Evolutionary conservation across 2,797 vertebrate species (phyloP).

Genomic region (Eulemur albifrons): DNA sequence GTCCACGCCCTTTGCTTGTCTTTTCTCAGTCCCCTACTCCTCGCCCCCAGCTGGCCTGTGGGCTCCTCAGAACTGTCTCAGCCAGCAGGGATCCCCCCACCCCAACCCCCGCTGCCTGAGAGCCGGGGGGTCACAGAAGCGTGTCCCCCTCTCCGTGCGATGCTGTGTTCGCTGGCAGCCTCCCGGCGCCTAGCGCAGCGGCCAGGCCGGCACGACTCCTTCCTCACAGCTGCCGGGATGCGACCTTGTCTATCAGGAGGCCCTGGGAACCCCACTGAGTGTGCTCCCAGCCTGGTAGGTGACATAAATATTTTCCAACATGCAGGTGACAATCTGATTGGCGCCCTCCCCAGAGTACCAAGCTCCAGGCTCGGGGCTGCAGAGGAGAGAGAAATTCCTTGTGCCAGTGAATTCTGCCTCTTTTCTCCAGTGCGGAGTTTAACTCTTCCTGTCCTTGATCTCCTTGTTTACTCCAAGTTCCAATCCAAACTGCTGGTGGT

Average conservation of each 20-base stretch:
- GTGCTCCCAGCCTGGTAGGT: slow-evolving; percentile 80
- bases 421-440: not conserved
- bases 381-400: not conserved
- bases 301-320: slow-evolving; percentile 86
- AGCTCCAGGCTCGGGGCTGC: slow-evolving; percentile 58
- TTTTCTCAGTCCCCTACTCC: not conserved
- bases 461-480: not conserved
- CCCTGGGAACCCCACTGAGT: slow-evolving; percentile 73
- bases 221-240: slow-evolving; percentile 83
- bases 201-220: slow-evolving; percentile 72
- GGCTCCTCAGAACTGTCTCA: not conserved
- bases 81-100: not conserved
- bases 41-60: not conserved
- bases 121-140: not conserved
- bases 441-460: not conserved
- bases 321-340: slow-evolving; percentile 81
- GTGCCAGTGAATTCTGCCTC: slow-evolving; percentile 7
- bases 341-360: slow-evolving; percentile 80
- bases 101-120: accelerated
- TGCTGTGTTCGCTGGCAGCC: slow-evolving; percentile 67
- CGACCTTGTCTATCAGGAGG: slow-evolving; percentile 83
- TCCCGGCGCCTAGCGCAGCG: slow-evolving; percentile 72
- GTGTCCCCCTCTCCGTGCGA: accelerated
- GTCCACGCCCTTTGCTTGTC: not conserved
- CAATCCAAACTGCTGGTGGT: not conserved